These are phyloP conservation scores for Stictocephala bisonia DNA, from an alignment of 2,888 invertebrate species.

Conservation along the genomic window DNA sequence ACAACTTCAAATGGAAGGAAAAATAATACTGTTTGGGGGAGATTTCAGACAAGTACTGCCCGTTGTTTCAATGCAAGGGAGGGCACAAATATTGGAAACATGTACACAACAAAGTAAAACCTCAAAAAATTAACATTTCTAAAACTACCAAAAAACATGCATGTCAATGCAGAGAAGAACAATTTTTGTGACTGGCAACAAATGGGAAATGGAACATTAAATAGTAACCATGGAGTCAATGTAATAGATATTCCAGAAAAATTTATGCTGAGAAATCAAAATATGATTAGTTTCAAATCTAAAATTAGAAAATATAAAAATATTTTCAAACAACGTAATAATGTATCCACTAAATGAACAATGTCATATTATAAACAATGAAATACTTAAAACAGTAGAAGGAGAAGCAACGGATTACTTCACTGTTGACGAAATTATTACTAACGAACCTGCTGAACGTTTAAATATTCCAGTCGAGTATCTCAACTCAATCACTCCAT, in stretches of 20 bases:
- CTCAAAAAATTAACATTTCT: too few species aligned
- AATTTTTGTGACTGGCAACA: slow-evolving; percentile 44
- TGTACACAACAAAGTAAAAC: too few species aligned
- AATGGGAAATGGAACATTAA: slow-evolving; percentile 40
- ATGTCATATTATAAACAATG: neutral
- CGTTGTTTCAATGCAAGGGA: neutral
- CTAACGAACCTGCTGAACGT: neutral
- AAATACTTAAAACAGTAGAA: neutral
- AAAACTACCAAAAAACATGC: slow-evolving; percentile 47
- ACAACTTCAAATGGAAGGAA: neutral
- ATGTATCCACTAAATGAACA: neutral
- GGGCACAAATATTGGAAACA: too few species aligned
- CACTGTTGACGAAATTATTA: neutral
- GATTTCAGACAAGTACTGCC: slow-evolving; percentile 28
- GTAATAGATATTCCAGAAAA: slow-evolving; percentile 26
- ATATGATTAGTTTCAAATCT: neutral
- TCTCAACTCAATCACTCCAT: neutral
- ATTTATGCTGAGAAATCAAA: neutral
- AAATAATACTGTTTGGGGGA: too few species aligned
- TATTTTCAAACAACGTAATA: too few species aligned
- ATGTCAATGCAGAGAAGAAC: slow-evolving; percentile 35
- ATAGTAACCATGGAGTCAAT: neutral
- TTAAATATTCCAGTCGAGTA: neutral
- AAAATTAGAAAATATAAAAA: too few species aligned
- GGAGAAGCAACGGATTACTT: neutral